Percentiles rank a stretch among this genome's conserved stretches.
These are phyloP conservation scores for Xanthia togata DNA, from an alignment of 2,888 invertebrate genomes.

Conservation along the genomic window DNA sequence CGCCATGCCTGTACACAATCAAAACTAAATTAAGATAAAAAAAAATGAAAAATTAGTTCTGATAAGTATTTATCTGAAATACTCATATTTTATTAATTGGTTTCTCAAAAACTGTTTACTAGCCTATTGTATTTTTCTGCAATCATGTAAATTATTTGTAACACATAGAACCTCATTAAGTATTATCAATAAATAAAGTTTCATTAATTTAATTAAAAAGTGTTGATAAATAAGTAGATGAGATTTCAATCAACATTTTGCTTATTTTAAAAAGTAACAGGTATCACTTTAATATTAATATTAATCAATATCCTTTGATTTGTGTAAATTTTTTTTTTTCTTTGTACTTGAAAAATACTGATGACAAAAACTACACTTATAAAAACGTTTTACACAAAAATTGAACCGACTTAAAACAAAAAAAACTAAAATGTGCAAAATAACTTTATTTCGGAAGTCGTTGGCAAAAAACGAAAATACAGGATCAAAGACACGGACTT, in stretches of 20 bases:
- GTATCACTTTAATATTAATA: neutral
- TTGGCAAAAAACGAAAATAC: too few species aligned
- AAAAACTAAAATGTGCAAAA: too few species aligned
- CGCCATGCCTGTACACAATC: neutral
- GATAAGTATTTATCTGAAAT: too few species aligned
- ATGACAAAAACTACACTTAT: neutral
- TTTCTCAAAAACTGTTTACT: neutral
- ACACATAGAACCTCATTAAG: neutral
- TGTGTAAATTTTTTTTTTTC: too few species aligned
- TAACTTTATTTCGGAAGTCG: too few species aligned
- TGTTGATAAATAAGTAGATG: neutral
- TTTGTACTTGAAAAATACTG: constrained; percentile 5
- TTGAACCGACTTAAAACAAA: too few species aligned
- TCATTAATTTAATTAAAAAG: neutral
- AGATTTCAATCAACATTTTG: constrained; percentile 6
- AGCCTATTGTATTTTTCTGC: neutral
- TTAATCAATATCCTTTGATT: neutral
- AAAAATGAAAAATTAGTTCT: too few species aligned
- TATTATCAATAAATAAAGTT: neutral
- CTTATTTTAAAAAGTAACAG: constrained; percentile 2
- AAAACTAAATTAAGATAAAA: neutral
- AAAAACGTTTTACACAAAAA: too few species aligned
- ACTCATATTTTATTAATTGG: neutral
- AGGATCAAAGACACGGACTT: too few species aligned
- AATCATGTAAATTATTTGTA: too few species aligned